Conservation (phyloP, 1,140 invertebrate genomes). For the Drosophila carrolli region DNA sequence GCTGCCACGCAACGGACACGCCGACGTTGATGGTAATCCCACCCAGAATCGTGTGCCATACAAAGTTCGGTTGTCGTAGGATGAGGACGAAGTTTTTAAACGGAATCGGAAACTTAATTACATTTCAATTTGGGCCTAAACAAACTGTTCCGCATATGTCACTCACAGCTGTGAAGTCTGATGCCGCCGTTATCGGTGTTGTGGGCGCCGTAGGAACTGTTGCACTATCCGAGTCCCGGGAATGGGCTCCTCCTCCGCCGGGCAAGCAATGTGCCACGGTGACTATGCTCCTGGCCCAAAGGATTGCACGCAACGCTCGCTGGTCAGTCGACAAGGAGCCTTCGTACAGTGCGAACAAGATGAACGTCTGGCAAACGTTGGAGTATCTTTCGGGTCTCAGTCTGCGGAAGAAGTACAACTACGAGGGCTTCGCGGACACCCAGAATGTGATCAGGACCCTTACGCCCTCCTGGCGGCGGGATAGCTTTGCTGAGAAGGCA, state of each 20-base stretch:
- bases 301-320: slow-evolving; percentile 75
- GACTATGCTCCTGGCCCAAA: slow-evolving; percentile 80
- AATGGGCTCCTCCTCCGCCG: slow-evolving; percentile 57
- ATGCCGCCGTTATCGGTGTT: slow-evolving; percentile 44
- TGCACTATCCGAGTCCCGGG: slow-evolving; percentile 61
- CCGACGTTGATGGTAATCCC: slow-evolving; percentile 13
- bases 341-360: slow-evolving; percentile 78
- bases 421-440: slow-evolving; percentile 74
- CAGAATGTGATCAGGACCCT: slow-evolving; percentile 74
- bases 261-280: slow-evolving; percentile 70
- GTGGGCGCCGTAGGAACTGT: slow-evolving; percentile 46
- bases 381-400: slow-evolving; percentile 74
- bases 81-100: slow-evolving; percentile 38
- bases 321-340: slow-evolving; percentile 83
- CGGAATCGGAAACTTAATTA: slow-evolving; percentile 69
- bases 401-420: slow-evolving; percentile 77
- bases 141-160: slow-evolving; percentile 69
- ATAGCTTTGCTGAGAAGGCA: slow-evolving; percentile 72
- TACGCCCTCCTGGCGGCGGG: slow-evolving; percentile 76
- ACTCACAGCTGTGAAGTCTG: slow-evolving; percentile 63
- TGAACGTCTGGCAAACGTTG: slow-evolving; percentile 83
- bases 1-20: slow-evolving; percentile 57
- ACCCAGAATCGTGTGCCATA: slow-evolving; percentile 31
- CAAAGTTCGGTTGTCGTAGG: slow-evolving; percentile 65
- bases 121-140: slow-evolving; percentile 76